A percentile compares a stretch with the other conserved stretches of the same genome.
Conservation (phyloP, 1,140 invertebrate genomes). For the Sipha flava region DNA sequence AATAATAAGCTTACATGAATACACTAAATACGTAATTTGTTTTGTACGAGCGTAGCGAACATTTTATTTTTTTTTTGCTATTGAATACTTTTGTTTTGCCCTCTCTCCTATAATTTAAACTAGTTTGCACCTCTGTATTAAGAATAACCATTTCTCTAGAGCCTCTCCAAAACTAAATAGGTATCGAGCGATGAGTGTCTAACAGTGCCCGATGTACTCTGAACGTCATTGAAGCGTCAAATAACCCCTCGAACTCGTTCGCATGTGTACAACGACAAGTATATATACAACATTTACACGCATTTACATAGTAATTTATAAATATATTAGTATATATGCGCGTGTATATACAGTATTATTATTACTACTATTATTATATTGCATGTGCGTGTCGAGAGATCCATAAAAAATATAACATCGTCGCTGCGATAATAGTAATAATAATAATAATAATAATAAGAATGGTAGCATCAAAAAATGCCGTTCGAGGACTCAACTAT, state of each 20-base stretch:
- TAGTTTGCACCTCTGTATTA: too few species aligned
- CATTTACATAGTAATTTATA: too few species aligned
- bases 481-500: not conserved
- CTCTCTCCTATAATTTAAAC: too few species aligned
- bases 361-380: not conserved
- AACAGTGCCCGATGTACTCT: not conserved
- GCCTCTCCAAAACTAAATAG: not conserved
- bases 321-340: too few species aligned
- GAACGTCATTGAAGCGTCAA: not conserved
- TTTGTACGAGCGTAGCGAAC: too few species aligned
- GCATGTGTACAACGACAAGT: not conserved
- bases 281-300: not conserved
- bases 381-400: slow-evolving; percentile 9
- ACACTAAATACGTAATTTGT: too few species aligned
- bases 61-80: too few species aligned
- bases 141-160: not conserved
- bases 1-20: too few species aligned
- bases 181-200: slow-evolving; percentile 11
- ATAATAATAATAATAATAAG: not conserved
- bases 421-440: too few species aligned
- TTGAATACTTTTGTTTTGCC: too few species aligned
- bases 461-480: too few species aligned
- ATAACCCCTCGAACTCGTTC: slow-evolving; percentile 3
- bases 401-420: not conserved
- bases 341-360: too few species aligned